Evolutionary conservation across 1,140 invertebrate genomes (phyloP).

Genomic region (Drosophila fuyamai): DNA sequence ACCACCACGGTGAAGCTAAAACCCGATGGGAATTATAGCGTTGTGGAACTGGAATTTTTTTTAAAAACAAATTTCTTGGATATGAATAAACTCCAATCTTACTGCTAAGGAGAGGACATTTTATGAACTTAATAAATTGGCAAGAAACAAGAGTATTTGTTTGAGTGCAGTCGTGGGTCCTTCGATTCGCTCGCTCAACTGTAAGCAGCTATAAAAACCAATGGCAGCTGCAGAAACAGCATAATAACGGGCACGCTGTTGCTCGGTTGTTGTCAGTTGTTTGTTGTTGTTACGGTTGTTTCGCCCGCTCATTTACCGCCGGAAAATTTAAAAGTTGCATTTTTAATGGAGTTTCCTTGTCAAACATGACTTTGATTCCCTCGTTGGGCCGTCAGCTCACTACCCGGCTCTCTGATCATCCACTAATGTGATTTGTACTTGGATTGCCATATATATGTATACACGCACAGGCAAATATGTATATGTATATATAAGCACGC

Average conservation of each 20-base stretch:
- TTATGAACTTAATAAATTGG: no score
- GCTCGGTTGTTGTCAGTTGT: conserved; percentile 36
- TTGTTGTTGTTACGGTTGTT: conserved; percentile 31
- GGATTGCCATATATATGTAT: conserved; percentile 21
- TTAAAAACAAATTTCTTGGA: no score
- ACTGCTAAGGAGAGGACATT: no score
- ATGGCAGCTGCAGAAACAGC: conserved; percentile 18
- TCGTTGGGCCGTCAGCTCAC: conserved; percentile 31
- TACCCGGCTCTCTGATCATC: conserved; percentile 51
- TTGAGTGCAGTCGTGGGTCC: conserved; percentile 24
- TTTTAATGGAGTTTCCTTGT: conserved; percentile 80
- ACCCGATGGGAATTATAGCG: no score
- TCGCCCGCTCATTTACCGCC: conserved; percentile 24
- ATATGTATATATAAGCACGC: not conserved
- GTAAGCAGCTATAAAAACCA: conserved; percentile 65
- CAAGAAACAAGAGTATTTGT: not conserved
- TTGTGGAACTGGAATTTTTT: no score
- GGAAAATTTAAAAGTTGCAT: conserved; percentile 75
- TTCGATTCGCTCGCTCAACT: conserved; percentile 48
- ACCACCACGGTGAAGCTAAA: no score
- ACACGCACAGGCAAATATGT: not conserved
- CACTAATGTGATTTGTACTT: conserved; percentile 76
- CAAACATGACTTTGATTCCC: conserved; percentile 65
- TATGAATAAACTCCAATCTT: no score
- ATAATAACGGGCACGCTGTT: conserved; percentile 65